Percentiles rank a stretch among this genome's conserved stretches.
Conservation (phyloP, 2,888 invertebrate species). For the Drosophila nr. perissopoda region DNA sequence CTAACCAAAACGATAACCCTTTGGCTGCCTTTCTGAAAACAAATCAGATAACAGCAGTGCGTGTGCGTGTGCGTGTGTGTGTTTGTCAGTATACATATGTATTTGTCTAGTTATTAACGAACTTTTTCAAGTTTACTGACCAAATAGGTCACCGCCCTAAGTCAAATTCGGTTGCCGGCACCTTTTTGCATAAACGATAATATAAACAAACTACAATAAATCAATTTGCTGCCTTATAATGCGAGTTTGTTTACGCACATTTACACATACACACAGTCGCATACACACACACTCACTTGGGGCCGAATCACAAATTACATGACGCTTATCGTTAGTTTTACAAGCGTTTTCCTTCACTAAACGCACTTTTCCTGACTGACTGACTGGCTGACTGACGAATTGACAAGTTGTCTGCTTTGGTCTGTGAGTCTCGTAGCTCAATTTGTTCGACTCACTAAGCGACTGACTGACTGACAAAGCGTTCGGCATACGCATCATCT, state of each 20-base stretch:
- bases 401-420: neutral
- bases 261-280: constrained; percentile 15
- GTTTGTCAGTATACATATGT: neutral
- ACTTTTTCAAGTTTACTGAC: constrained; percentile 51
- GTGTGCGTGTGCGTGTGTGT: neutral
- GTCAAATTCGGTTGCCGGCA: constrained; percentile 38
- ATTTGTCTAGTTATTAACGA: constrained; percentile 2
- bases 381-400: constrained; percentile 30
- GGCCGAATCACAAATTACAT: constrained; percentile 61
- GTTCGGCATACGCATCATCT: constrained; percentile 42
- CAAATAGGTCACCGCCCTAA: constrained; percentile 46
- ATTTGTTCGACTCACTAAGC: constrained; percentile 20
- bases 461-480: constrained; percentile 40
- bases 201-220: constrained; percentile 56
- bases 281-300: constrained; percentile 6
- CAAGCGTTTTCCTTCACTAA: constrained; percentile 57
- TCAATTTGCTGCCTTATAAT: constrained; percentile 65
- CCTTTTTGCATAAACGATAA: constrained; percentile 38
- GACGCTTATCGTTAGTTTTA: constrained; percentile 69
- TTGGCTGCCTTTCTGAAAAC: neutral
- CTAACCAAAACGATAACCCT: neutral
- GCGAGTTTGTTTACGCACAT: constrained; percentile 38
- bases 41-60: neutral
- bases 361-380: constrained; percentile 41
- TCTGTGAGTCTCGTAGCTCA: neutral